Percentiles rank a stretch among this genome's conserved stretches.
Evolutionary conservation across 2,113 vertebrate species (phyloP).

Genomic region (Microtus montanus): DNA sequence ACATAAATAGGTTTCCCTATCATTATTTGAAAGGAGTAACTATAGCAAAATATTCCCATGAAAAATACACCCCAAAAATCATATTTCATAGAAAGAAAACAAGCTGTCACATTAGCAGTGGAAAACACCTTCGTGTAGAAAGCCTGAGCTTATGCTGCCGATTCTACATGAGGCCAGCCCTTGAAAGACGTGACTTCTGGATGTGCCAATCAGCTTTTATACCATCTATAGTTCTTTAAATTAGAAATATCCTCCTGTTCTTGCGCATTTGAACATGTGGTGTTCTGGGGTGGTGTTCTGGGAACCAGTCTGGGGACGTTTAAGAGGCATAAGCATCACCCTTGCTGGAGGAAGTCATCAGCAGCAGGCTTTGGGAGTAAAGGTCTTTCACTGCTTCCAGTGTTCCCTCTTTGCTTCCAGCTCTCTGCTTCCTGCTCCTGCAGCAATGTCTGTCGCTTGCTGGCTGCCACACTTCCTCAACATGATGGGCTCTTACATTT

Average conservation of each 20-base stretch:
- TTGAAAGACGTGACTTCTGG: not conserved
- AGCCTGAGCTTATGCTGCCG: conserved; percentile 61
- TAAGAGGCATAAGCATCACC: not conserved
- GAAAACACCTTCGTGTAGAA: conserved; percentile 36
- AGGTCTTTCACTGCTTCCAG: not conserved
- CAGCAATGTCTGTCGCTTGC: not conserved
- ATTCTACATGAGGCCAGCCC: conserved; percentile 42
- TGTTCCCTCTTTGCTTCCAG: not conserved
- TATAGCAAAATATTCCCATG: conserved; percentile 26
- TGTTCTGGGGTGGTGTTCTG: too few relatives aligned
- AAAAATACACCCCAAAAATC: not conserved
- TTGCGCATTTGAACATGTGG: not conserved
- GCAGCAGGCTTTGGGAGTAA: not conserved
- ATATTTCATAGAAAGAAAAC: not conserved
- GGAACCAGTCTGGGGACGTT: not conserved
- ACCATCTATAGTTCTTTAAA: not conserved
- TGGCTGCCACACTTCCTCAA: not conserved
- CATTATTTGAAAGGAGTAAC: conserved; percentile 17
- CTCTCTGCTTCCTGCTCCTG: conserved; percentile 33
- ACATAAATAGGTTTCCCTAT: not conserved
- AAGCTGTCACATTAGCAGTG: conserved; percentile 18
- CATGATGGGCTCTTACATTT: not conserved
- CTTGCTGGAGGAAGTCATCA: not conserved
- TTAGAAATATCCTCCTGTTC: not conserved
- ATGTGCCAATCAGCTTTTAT: not conserved